These are phyloP conservation scores for Melanostigma gelatinosum DNA, from an alignment of 2,113 vertebrate genomes.

Conservation along the genomic window DNA sequence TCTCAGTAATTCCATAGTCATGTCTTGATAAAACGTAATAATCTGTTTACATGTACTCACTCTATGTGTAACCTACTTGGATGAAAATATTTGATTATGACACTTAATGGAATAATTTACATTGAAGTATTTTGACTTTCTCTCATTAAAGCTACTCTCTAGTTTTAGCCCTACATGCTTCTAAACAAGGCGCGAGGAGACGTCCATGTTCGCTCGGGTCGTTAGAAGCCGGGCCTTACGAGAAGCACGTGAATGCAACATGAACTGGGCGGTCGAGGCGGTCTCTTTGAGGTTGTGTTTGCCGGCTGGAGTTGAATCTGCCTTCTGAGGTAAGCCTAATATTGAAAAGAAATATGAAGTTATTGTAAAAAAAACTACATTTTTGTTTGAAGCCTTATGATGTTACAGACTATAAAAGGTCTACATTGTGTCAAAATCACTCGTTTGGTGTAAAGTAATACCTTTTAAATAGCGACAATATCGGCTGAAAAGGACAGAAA, in stretches of 20 bases:
- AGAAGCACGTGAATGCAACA: slow-evolving; percentile 32
- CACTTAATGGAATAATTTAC: background rate
- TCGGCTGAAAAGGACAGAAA: background rate
- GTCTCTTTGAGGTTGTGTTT: slow-evolving; percentile 43
- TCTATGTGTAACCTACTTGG: too few species aligned
- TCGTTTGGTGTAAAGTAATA: background rate
- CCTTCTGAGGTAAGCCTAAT: background rate
- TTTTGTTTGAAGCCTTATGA: background rate
- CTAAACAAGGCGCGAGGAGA: background rate
- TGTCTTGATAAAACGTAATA: too few species aligned
- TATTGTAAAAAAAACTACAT: rapidly evolving
- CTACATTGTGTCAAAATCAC: background rate
- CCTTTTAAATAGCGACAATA: background rate
- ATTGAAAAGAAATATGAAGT: background rate
- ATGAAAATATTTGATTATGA: background rate
- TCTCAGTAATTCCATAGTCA: too few species aligned
- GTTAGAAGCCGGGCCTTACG: background rate
- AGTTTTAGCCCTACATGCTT: background rate
- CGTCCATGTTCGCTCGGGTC: background rate
- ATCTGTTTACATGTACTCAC: too few species aligned
- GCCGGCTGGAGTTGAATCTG: background rate
- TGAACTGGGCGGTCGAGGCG: background rate
- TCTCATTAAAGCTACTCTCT: background rate
- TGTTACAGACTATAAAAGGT: background rate
- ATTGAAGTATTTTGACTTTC: background rate